Evolutionary conservation across 2,113 vertebrate genomes (phyloP), one percentile per base, ranked within the genome.

Genomic region (Sarotherodon lohbergeri): DNA sequence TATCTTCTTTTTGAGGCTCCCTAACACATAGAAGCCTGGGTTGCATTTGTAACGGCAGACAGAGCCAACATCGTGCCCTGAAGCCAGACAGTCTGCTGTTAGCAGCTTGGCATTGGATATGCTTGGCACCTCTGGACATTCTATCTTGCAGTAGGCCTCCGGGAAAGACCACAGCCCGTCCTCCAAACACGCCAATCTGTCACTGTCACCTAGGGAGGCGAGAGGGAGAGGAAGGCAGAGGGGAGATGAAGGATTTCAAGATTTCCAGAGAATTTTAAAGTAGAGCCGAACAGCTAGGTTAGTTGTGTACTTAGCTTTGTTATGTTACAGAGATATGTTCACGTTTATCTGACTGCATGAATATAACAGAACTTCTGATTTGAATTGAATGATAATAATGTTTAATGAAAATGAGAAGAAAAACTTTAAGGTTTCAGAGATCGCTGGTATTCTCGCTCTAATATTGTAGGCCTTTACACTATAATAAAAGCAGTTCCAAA

Each of bases 161-260:
- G 99, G 99, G 71, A 98, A 97, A 1, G 98, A 99, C 99, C 99
- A 99, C 52, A 99, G 96, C 2, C 98, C 97, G 0, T 99, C 98
- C 80, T 98, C 98, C 89, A 98, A 95, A 93, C 99, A 99, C 63
- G 96, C 97, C 93, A 99, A 89, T 96, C 97, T 97, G 22, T 98
- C 96, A 87, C 95, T 99, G 90, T 95, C 93, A 83, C 98, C 99
- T 99, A 91, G 41, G 16, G 91, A 81, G 90, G 94, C 24, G 93
- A 54, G 36, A 80, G n/a, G 27, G 13, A 0, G 29, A 34, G 24
- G 43, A 80, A 16, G 24, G 5, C 4, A 24, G 32, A 54, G 22
- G 13, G 11, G 22, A 80, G 3, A 7, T 16, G 76, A 9, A 46
- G 3, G 5, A 1, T 61, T n/a, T 83, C 7, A 80, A 81, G 9